These are phyloP conservation scores for Augochlorella aurata DNA, from an alignment of 2,888 invertebrate genomes.

Conservation along the genomic window DNA sequence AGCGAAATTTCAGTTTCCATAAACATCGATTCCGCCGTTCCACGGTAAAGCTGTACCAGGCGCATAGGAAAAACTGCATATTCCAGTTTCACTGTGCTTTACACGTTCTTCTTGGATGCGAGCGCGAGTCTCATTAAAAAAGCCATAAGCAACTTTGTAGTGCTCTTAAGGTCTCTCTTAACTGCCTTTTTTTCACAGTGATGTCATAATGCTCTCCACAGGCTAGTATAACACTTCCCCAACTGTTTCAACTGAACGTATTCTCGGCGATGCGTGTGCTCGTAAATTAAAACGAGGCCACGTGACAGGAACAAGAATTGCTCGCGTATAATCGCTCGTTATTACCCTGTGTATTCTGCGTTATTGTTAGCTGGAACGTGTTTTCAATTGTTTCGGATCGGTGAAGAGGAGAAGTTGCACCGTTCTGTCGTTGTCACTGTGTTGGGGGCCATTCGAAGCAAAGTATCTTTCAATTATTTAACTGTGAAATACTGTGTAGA, in stretches of 20 bases:
- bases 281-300: neutral
- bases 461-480: no score
- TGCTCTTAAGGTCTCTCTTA: neutral
- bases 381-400: neutral
- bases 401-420: neutral
- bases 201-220: constrained; percentile 5
- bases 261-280: neutral
- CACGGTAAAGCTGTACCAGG: neutral
- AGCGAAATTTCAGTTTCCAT: neutral
- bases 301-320: neutral
- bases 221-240: neutral
- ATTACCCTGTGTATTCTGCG: neutral
- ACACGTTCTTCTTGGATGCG: neutral
- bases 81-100: neutral
- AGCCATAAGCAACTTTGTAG: constrained; percentile 5
- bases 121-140: neutral
- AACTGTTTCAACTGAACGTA: constrained; percentile 1
- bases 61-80: no score
- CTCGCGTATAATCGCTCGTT: neutral
- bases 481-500: no score
- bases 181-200: neutral
- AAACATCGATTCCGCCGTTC: neutral
- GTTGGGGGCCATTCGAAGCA: no score
- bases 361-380: neutral
- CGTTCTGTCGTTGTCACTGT: no score